These are phyloP conservation scores for Falcunculus frontatus DNA, from an alignment of 2,113 vertebrate species.

Conservation along the genomic window DNA sequence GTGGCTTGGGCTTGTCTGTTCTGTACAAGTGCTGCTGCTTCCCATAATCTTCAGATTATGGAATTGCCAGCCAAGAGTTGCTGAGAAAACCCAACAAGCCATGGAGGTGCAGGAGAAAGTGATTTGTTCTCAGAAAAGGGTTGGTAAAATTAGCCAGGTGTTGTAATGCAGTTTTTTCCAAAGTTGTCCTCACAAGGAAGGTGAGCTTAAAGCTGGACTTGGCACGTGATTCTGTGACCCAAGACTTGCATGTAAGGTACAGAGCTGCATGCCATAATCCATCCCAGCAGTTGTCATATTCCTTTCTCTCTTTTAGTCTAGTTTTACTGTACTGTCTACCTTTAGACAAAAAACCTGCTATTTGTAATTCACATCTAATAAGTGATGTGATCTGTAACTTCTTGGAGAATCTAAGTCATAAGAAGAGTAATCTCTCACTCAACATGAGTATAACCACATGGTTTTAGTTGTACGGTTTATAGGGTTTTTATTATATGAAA, in stretches of 20 bases:
- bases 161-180: background rate
- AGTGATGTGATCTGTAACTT: background rate
- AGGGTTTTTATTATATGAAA: background rate
- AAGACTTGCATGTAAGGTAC: background rate
- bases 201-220: background rate
- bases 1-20: background rate
- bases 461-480: background rate
- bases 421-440: background rate
- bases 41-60: background rate
- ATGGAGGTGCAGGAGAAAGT: background rate
- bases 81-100: background rate
- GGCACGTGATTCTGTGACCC: background rate
- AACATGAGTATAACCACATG: background rate
- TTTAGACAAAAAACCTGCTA: background rate
- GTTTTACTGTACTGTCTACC: background rate
- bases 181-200: background rate
- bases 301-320: background rate
- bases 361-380: background rate
- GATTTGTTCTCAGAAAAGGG: background rate
- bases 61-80: background rate
- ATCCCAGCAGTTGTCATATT: background rate
- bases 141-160: background rate
- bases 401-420: background rate
- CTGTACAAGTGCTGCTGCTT: background rate
- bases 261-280: background rate